Conservation (phyloP, 1,140 invertebrate species). For the Hylaeus anthracinus region DNA sequence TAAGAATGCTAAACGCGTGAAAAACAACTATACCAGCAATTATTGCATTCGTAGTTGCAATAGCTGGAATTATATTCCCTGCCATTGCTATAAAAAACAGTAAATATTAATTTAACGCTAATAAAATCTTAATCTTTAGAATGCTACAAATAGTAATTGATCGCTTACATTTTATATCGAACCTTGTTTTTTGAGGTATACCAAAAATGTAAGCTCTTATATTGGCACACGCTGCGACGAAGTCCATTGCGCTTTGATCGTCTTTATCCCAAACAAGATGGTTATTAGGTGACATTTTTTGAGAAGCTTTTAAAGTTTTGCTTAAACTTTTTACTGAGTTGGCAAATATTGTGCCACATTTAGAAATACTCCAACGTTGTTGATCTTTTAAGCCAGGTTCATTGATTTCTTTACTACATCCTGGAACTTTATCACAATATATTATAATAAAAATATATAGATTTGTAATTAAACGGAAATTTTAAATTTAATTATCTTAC, state of each 20-base stretch:
- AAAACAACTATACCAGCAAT: conserved; percentile 97
- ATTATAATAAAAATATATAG: background rate
- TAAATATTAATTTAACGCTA: background rate
- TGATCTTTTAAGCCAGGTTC: conserved; percentile 86
- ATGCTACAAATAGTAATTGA: conserved; percentile 51
- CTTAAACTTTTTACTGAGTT: conserved; percentile 87
- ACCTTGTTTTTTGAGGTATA: conserved; percentile 92
- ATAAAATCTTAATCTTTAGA: background rate
- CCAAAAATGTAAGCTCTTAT: conserved; percentile 95
- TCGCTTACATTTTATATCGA: conserved; percentile 96
- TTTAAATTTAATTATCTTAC: background rate
- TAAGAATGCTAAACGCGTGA: conserved; percentile 91
- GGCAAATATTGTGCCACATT: conserved; percentile 89
- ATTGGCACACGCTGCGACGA: conserved; percentile 97
- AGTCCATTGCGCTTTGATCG: conserved; percentile 96
- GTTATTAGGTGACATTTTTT: conserved; percentile 82
- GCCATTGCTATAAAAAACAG: conserved; percentile 91
- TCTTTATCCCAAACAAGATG: conserved; percentile 99
- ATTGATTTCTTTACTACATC: conserved; percentile 77
- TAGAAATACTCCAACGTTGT: conserved; percentile 89
- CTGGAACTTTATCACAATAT: conserved; percentile 73
- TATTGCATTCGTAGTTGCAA: conserved; percentile 99
- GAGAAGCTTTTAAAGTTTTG: conserved; percentile 82
- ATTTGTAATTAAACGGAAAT: background rate
- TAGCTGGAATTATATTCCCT: conserved; percentile 98